A percentile compares a stretch with the other conserved stretches of the same genome.
Conservation (phyloP, 1,140 invertebrate genomes). For the Microplitis mediator region DNA sequence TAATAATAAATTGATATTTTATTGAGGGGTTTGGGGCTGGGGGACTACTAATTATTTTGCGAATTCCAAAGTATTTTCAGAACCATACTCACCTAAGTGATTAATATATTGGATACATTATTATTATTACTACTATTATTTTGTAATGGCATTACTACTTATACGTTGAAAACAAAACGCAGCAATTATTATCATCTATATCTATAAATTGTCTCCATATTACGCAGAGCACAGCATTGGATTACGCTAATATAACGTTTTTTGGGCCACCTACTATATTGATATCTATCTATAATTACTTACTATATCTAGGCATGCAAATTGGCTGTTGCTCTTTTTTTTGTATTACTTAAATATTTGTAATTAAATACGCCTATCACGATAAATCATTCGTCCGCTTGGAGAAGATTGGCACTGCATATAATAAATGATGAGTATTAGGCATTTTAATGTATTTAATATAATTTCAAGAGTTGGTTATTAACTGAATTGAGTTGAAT, state of each 20-base stretch:
- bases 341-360: neutral
- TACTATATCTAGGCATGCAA: constrained; percentile 8
- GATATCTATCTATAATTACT: no score
- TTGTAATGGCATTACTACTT: neutral
- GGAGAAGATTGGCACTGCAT: neutral
- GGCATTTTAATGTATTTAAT: constrained; percentile 3
- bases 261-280: constrained; percentile 7
- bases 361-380: constrained; percentile 3
- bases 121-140: neutral
- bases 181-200: neutral
- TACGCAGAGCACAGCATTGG: constrained; percentile 15
- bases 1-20: constrained; percentile 5
- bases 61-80: constrained; percentile 14
- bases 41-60: constrained; percentile 13
- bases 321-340: constrained; percentile 10
- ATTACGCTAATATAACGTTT: constrained; percentile 8
- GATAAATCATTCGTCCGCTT: constrained; percentile 9
- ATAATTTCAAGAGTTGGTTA: neutral
- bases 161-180: neutral
- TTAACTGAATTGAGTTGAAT: neutral
- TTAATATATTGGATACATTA: neutral
- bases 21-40: constrained; percentile 1
- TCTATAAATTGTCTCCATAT: neutral
- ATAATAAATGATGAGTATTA: constrained; percentile 2
- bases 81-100: neutral